These are phyloP conservation scores for Arnoldichthys spilopterus DNA, from an alignment of 2,797 vertebrate species.

Conservation along the genomic window DNA sequence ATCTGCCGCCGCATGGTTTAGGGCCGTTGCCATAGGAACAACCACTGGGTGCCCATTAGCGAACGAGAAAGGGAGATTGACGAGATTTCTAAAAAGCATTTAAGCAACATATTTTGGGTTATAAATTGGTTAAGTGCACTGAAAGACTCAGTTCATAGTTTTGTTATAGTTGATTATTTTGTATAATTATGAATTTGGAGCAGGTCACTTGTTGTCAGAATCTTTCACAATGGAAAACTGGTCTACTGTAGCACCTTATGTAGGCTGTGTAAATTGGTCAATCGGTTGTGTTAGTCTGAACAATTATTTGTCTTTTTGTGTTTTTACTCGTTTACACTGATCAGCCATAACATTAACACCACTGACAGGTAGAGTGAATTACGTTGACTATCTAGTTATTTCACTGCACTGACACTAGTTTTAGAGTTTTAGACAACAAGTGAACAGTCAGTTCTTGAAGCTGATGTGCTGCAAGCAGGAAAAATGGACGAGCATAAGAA, in stretches of 20 bases:
- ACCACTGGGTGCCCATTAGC: conserved; percentile 79
- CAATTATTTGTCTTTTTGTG: no score
- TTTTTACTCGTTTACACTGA: no score
- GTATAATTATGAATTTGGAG: not conserved
- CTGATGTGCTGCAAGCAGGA: no score
- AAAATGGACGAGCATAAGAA: no score
- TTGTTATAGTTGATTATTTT: conserved; percentile 15
- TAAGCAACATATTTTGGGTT: conserved; percentile 57
- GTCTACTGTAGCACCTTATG: not conserved
- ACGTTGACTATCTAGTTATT: no score
- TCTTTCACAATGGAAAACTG: not conserved
- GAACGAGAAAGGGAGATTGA: conserved; percentile 75
- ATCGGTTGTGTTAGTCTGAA: no score
- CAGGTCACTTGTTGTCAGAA: not conserved
- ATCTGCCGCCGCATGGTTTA: conserved; percentile 86
- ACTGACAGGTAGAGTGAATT: no score
- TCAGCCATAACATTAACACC: no score
- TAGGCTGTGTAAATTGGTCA: not conserved
- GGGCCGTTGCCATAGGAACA: conserved; percentile 85
- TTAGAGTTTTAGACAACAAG: no score
- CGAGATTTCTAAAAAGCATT: conserved; percentile 71
- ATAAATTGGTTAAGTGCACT: conserved; percentile 29
- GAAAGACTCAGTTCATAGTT: conserved; percentile 48
- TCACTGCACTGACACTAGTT: no score
- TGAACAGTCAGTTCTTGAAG: no score